A percentile compares a stretch with the other conserved stretches of the same genome.
Evolutionary conservation across 2,797 vertebrate genomes (phyloP).

Genomic region (Meda fulgida): DNA sequence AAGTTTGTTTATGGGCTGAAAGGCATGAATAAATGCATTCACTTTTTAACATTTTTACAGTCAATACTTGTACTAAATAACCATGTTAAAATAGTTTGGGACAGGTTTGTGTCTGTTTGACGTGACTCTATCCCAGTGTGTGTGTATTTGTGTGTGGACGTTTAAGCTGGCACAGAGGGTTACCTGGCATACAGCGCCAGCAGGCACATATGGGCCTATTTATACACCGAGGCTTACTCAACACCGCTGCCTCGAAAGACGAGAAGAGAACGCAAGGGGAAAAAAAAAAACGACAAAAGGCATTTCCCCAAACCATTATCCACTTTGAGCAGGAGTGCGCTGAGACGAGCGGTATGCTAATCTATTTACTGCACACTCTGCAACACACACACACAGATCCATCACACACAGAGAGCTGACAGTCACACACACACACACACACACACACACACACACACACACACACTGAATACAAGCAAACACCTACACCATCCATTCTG

Average conservation of each 20-base stretch:
- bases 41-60: neutral
- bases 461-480: conserved; percentile 29
- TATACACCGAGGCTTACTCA: conserved; percentile 25
- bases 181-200: conserved; percentile 36
- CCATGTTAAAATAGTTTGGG: neutral
- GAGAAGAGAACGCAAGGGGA: conserved; percentile 24
- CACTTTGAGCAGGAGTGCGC: conserved; percentile 42
- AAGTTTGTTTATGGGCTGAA: neutral
- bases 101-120: neutral
- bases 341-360: conserved; percentile 46
- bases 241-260: conserved; percentile 19
- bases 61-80: neutral
- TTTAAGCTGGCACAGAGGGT: conserved; percentile 37
- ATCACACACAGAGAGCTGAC: conserved; percentile 27
- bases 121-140: neutral
- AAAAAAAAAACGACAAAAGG: conserved; percentile 32
- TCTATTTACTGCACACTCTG: conserved; percentile 35
- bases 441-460: conserved; percentile 18
- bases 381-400: conserved; percentile 29
- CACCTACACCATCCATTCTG: conserved; percentile 30
- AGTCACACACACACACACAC: conserved; percentile 21
- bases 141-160: conserved; percentile 21
- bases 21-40: neutral
- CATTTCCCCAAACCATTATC: conserved; percentile 52
- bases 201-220: conserved; percentile 34